Base-by-base conservation (phyloP, 1,140 invertebrate species). In the Aphelinus certus region DNA sequence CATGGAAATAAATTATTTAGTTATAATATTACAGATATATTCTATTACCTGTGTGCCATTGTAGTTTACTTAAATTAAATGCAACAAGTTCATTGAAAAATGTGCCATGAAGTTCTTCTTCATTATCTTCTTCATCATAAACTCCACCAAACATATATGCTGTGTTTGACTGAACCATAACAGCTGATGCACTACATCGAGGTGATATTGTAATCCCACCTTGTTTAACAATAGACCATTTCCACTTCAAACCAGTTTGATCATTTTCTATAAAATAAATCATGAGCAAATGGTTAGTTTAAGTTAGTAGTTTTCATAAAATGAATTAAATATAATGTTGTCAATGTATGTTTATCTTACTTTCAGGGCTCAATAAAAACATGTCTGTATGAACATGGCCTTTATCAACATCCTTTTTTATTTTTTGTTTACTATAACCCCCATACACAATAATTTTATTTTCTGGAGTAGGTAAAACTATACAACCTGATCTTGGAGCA, bases 71-170 rank as follows among this genome's bases (percentile, higher is more conserved):
- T 65, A 96, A 81, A 81, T 98, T 96, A 1, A 98, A 83, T 5
- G 90, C 88, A 73, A 93, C 90, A 5, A 97, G 83, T 73, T 97
- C 95, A 84, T 97, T 95, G 75, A 91, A 95, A 88, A 97, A 97
- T 61, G 90, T 91, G 2, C 95, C 94, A 55, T 89, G 86, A 0
- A 97, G 83, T 76, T 94, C 90, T 84, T 97, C 96, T 73, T 95
- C 94, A 70, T 93, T 91, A 76, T 95, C 93, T 80, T 96, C 92
- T 66, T 94, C 90, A 80, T 95, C 95, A 90, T 92, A 91, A 47
- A 96, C 95, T 4, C 95, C 95, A 55, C 95, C 93, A 89, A 94
- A 91, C 7, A 93, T 87, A 70, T 93, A 93, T 1, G 92, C 94
- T 63, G 90, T 89, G 75, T 91, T 91, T 43, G 88, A 87, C 75